Percentiles rank a stretch among this genome's conserved stretches.
These are phyloP conservation scores for Danaus melanippus DNA, from an alignment of 1,140 invertebrate genomes.

Conservation along the genomic window DNA sequence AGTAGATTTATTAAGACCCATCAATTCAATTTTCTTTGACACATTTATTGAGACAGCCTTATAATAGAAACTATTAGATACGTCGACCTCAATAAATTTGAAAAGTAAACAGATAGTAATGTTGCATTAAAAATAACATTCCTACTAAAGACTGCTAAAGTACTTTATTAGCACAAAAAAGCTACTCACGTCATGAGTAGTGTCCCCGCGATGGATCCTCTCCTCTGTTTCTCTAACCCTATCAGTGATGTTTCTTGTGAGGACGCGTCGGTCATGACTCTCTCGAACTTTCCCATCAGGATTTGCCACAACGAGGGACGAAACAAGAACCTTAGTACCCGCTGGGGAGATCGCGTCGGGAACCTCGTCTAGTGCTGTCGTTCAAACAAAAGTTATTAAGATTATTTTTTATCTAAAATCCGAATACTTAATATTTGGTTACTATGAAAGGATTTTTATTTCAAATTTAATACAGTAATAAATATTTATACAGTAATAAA, in stretches of 20 bases:
- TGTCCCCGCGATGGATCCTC: constrained; percentile 84
- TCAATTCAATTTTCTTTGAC: too few species aligned
- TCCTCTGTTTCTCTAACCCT: constrained; percentile 87
- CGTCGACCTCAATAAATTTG: neutral
- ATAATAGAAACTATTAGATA: too few species aligned
- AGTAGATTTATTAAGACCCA: too few species aligned
- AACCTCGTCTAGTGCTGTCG: constrained; percentile 53
- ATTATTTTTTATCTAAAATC: too few species aligned
- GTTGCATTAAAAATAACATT: neutral
- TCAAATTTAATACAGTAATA: too few species aligned
- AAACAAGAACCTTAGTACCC: constrained; percentile 71
- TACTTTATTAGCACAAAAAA: neutral
- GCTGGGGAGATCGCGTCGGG: constrained; percentile 55
- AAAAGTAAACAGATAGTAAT: neutral
- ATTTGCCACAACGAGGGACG: constrained; percentile 76
- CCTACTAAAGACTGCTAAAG: constrained; percentile 1
- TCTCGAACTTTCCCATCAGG: constrained; percentile 84
- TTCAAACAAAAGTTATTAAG: constrained; percentile 8
- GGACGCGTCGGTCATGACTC: constrained; percentile 82
- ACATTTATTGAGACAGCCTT: too few species aligned
- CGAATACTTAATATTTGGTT: too few species aligned
- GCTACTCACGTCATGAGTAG: constrained; percentile 84
- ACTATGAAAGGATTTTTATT: too few species aligned
- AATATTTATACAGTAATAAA: too few species aligned
- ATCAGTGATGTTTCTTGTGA: constrained; percentile 87